Base-by-base conservation (phyloP, 2,888 invertebrate species). In the Paralinhomoeus sp. region DNA sequence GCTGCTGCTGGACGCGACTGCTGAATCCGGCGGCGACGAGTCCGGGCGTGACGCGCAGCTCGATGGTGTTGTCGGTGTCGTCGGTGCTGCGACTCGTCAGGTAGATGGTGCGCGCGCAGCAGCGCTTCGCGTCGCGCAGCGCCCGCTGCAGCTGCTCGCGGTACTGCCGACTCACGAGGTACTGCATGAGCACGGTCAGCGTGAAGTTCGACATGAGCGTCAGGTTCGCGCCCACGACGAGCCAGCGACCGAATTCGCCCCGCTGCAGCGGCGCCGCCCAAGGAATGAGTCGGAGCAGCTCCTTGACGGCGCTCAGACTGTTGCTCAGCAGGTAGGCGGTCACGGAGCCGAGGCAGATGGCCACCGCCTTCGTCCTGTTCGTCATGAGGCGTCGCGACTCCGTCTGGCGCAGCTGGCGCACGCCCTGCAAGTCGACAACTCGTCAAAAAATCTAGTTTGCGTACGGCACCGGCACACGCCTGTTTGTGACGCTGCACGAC, bases 151-250 rank as follows among this genome's bases (percentile, higher is more conserved):
- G 7, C 27, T 27, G 5, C 7, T 27, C 27, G 5, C 27, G 27
- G 27, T 55, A 42, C 54, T 54, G 43, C 58, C 64, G 37, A 64
- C 37, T 22, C 40, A 48, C 21, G 24, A 36, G 17, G 27, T 41
- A 34, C 27, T 39, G 44, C 20, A 45, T 3, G 2, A 36, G 9
- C 18, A 45, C 45, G 36, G 41, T 35, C 36, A 45, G 33, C n/a
- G 41, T 42, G 24, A 42, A 45, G 34, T 45, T 45, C 9, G 33
- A 35, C 23, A 42, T 18, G 18, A 45, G 41, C 13, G 41, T 35
- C 17, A 24, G n/a, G 24, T 45, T 45, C 12, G 31, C 43, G 24
- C 40, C 22, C 23, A 41, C 15, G 15, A 17, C 20, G 15, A 45
- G 33, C 15, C 22, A 7, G 18, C 17, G n/a, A 2, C 36, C 17